Conservation (phyloP, 1,140 invertebrate species). For the Leptinotarsa lineolata region DNA sequence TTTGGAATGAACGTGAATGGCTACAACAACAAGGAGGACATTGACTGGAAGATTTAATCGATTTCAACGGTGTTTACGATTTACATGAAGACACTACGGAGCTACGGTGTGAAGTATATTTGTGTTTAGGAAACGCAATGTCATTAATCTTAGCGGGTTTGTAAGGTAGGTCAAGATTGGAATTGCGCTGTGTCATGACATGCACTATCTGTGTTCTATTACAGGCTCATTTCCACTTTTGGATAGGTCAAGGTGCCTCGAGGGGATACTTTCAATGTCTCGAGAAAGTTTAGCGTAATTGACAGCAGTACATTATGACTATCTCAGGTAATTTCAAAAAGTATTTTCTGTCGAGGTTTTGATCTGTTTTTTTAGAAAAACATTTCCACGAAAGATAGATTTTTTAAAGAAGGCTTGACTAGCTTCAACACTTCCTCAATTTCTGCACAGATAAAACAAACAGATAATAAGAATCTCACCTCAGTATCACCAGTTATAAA, state of each 20-base stretch:
- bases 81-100: slow-evolving; percentile 10
- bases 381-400: no score
- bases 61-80: slow-evolving; percentile 19
- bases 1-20: not conserved
- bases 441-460: no score
- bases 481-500: no score
- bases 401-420: no score
- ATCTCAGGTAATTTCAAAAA: no score
- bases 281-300: slow-evolving; percentile 1
- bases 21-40: slow-evolving; percentile 1
- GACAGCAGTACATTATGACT: no score
- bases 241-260: slow-evolving; percentile 24
- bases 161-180: slow-evolving; percentile 28
- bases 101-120: slow-evolving; percentile 11
- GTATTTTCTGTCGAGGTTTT: no score
- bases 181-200: slow-evolving; percentile 29
- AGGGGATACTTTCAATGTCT: slow-evolving; percentile 15
- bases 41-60: slow-evolving; percentile 16
- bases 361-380: no score
- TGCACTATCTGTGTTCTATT: slow-evolving; percentile 27
- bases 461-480: no score
- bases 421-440: no score
- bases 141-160: slow-evolving; percentile 28
- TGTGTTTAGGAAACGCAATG: slow-evolving; percentile 30
- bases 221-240: slow-evolving; percentile 3